Conservation (phyloP, 2,113 vertebrate genomes). For the Eretmochelys imbricata region DNA sequence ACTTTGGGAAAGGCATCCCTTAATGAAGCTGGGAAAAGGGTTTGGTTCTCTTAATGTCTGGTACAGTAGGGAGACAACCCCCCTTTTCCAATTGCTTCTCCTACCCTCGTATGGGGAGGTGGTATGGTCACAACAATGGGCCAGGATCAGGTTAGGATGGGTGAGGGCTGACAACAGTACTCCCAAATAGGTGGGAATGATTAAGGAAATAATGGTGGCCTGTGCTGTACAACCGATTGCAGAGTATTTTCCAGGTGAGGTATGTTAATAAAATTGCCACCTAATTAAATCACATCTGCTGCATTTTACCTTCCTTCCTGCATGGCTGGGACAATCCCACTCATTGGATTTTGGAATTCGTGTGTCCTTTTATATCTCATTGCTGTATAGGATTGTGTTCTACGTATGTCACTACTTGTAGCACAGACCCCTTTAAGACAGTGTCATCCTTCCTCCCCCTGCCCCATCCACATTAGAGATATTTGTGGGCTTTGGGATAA, state of each 20-base stretch:
- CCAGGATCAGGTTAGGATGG: too few species aligned
- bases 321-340: not conserved
- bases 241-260: not conserved
- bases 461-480: not conserved
- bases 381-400: not conserved
- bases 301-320: not conserved
- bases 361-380: not conserved
- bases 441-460: not conserved
- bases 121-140: not conserved
- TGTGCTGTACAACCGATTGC: not conserved
- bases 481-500: not conserved
- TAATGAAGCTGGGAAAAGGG: not conserved
- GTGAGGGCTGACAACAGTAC: not conserved
- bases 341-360: too few species aligned
- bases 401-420: not conserved
- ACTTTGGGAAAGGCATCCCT: not conserved
- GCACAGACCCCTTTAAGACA: not conserved
- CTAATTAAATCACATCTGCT: not conserved
- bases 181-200: not conserved
- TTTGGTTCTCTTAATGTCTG: not conserved
- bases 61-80: not conserved
- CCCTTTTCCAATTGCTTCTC: not conserved
- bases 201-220: not conserved
- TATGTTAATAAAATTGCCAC: not conserved
- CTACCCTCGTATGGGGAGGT: not conserved